Conservation (phyloP, 2,797 vertebrate genomes). For the Muraenolepis orangiensis region DNA sequence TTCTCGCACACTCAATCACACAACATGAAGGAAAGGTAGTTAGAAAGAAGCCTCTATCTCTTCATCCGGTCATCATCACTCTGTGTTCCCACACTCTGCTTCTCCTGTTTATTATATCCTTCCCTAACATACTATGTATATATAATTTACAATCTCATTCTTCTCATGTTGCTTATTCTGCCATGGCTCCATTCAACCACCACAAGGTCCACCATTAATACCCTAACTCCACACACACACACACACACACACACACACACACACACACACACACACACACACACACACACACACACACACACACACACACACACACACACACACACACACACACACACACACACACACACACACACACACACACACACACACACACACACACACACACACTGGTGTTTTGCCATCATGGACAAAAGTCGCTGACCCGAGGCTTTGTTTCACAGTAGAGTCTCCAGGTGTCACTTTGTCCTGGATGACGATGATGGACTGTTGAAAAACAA, state of each 20-base stretch:
- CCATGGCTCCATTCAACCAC: conserved; percentile 30
- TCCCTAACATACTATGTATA: conserved; percentile 3
- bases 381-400: background rate
- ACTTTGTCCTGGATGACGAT: conserved; percentile 35
- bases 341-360: too few relatives aligned
- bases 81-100: background rate
- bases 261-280: too few relatives aligned
- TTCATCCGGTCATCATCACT: background rate
- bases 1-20: background rate
- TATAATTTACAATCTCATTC: background rate
- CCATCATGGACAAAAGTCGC: background rate
- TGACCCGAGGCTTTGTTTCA: background rate
- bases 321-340: too few relatives aligned
- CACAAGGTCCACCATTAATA: conserved; percentile 39
- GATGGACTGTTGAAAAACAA: conserved; percentile 28
- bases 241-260: too few relatives aligned
- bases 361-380: too few relatives aligned
- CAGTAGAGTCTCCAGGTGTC: conserved; percentile 23
- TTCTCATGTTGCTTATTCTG: conserved; percentile 8
- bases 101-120: conserved; percentile 19
- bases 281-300: conserved; percentile 30
- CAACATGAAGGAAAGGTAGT: background rate
- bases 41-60: background rate
- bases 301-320: too few relatives aligned
- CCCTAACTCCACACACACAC: too few relatives aligned